Evolutionary conservation across 2,113 vertebrate genomes (phyloP), one percentile per base, ranked within the genome.

Genomic region (Hucho hucho): DNA sequence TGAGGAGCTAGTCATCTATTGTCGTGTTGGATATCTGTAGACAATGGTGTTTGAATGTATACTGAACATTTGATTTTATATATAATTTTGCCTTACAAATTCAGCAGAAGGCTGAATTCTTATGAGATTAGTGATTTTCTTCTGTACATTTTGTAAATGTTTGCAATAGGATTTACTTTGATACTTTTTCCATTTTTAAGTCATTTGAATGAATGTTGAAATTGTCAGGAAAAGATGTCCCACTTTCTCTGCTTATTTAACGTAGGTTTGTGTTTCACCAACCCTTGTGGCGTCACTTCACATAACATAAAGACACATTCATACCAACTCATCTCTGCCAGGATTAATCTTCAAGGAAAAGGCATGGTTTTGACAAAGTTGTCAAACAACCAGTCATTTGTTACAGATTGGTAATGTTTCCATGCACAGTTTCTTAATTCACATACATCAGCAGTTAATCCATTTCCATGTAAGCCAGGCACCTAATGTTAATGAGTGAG

Each of bases 111-210:
- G 88, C 86, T 89, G 89, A 84, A 73, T 88, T 92, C 93, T 92
- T 92, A 92, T 80, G 84, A 86, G 84, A 87, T 81, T 80, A 87
- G 79, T 87, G 81, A 87, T 86, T 89, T 89, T 84, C 79, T 87
- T 87, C 88, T 94, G 91, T 94, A 93, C 78, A 93, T 87, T 93
- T 92, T 93, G 92, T 92, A 93, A 91, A 93, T 91, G 88, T 82
- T 88, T 89, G 70, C 77, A 76, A 84, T 82, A 89, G 65, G 75
- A 86, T 81, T 18, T 81, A 88, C 65, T 67, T 74, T 84, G 66
- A 66, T 86, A 73, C 28, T 71, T 83, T 73, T 68, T 71, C 72
- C 78, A 64, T 77, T 75, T 88, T 82, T 74, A 13, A 75, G 73
- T 83, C 56, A 32, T 87, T 84, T 76, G 68, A 79, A 72, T 5